phyloP scores from a whole-genome alignment of 2,888 invertebrate species.

The Galeruca laticollis region DNA sequence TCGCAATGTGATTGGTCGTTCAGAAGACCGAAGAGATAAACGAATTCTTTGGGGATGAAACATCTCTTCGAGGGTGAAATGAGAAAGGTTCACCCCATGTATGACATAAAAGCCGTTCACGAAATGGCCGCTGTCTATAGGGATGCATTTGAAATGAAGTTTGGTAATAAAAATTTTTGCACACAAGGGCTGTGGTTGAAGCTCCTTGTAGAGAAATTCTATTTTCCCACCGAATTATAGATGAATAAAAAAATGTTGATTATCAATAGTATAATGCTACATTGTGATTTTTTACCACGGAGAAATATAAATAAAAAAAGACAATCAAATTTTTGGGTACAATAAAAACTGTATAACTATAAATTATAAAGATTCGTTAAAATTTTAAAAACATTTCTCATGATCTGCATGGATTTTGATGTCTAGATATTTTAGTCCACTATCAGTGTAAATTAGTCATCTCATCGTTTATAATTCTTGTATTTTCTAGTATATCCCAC shows the following conservation, averaged over 20 bases:
- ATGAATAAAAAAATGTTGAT: neutral
- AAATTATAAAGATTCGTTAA: too few species aligned
- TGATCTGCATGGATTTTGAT: too few species aligned
- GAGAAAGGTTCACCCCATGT: slow-evolving; percentile 44
- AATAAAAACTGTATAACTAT: too few species aligned
- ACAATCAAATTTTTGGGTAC: too few species aligned
- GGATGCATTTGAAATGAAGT: slow-evolving; percentile 22
- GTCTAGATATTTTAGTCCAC: too few species aligned
- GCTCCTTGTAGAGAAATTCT: neutral
- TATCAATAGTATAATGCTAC: neutral
- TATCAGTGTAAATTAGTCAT: too few species aligned
- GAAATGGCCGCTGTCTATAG: slow-evolving; percentile 50
- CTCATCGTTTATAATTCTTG: too few species aligned
- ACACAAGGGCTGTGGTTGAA: neutral
- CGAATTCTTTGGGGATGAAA: slow-evolving; percentile 50
- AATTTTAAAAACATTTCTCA: too few species aligned
- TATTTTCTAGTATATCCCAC: too few species aligned
- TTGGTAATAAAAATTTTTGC: slow-evolving; percentile 21
- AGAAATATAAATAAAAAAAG: neutral
- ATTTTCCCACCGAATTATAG: neutral
- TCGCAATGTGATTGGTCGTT: slow-evolving; percentile 46
- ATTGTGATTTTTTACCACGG: neutral
- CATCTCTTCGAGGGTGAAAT: slow-evolving; percentile 38
- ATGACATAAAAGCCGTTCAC: slow-evolving; percentile 46
- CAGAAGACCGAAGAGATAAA: slow-evolving; percentile 47